phyloP scores from a whole-genome alignment of 2,888 invertebrate species.

The Geotrupes spiniger region DNA sequence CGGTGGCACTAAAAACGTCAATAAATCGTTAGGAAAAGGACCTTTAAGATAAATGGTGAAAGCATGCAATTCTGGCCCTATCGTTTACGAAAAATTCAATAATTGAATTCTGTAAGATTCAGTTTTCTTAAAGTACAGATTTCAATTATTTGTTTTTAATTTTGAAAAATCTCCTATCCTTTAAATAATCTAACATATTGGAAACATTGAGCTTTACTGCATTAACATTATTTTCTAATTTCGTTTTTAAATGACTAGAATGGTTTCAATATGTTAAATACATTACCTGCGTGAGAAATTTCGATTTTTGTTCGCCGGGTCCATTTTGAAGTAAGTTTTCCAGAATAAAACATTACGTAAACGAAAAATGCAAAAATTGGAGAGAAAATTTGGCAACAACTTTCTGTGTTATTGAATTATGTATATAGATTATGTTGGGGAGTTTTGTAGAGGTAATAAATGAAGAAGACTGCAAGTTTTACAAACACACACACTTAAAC shows the following conservation, averaged over 20 bases:
- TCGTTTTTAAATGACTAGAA: too few species aligned
- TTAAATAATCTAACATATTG: constrained; percentile 1
- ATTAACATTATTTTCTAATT: too few species aligned
- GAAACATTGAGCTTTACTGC: too few species aligned
- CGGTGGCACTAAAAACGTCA: constrained; percentile 77
- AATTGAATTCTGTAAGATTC: background rate
- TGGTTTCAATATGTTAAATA: background rate
- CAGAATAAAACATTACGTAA: constrained; percentile 12
- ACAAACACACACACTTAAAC: too few species aligned
- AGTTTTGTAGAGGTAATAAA: too few species aligned
- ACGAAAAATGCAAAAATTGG: constrained; percentile 16
- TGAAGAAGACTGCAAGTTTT: too few species aligned
- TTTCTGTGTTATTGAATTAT: too few species aligned
- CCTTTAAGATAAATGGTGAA: background rate
- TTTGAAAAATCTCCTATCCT: constrained; percentile 6
- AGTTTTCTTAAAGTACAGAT: background rate
- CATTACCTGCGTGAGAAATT: constrained; percentile 6
- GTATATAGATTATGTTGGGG: too few species aligned
- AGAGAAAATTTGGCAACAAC: constrained; percentile 1
- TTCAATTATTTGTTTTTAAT: background rate
- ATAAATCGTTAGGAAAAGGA: constrained; percentile 6
- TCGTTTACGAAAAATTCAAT: background rate
- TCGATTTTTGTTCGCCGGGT: too few species aligned
- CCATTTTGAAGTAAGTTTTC: background rate
- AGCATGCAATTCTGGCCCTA: constrained; percentile 12